phyloP scores from a whole-genome alignment of 92 coral and sea anemone species.

The Umimayanthus kanabou region DNA sequence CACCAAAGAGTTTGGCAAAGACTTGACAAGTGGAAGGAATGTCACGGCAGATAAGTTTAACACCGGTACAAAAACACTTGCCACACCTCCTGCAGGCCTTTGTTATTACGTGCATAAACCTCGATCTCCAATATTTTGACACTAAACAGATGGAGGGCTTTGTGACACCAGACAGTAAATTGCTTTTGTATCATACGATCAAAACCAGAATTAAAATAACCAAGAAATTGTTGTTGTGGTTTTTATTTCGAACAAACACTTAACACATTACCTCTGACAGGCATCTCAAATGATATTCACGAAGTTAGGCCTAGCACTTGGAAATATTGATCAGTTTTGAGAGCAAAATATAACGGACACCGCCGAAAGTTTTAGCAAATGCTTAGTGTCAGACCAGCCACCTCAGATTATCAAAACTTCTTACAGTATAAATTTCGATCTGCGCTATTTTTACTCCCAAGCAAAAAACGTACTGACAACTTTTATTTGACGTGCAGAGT shows the following conservation, averaged over 20 bases:
- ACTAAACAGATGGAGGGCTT: constrained; percentile 21
- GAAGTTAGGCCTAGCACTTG: background rate
- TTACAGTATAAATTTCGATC: background rate
- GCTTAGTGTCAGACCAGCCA: background rate
- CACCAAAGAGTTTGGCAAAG: background rate
- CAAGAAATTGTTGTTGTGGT: background rate
- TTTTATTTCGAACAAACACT: background rate
- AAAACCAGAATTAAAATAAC: background rate
- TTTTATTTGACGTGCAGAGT: background rate
- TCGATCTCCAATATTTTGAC: constrained; percentile 14
- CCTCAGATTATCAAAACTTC: background rate
- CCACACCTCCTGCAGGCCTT: constrained; percentile 16
- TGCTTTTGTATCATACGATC: constrained; percentile 12
- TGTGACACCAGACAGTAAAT: background rate
- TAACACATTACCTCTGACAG: background rate
- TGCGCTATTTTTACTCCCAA: background rate
- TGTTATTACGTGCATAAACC: constrained; percentile 33
- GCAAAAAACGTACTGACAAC: background rate
- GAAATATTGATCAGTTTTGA: background rate
- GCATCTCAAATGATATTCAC: background rate
- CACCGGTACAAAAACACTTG: background rate
- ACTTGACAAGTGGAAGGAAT: background rate
- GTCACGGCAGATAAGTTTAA: constrained; percentile 26
- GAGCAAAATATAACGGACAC: background rate
- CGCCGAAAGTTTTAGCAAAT: background rate